Base-by-base conservation (phyloP, 2,797 vertebrate genomes). In the Cynopterus sphinx region DNA sequence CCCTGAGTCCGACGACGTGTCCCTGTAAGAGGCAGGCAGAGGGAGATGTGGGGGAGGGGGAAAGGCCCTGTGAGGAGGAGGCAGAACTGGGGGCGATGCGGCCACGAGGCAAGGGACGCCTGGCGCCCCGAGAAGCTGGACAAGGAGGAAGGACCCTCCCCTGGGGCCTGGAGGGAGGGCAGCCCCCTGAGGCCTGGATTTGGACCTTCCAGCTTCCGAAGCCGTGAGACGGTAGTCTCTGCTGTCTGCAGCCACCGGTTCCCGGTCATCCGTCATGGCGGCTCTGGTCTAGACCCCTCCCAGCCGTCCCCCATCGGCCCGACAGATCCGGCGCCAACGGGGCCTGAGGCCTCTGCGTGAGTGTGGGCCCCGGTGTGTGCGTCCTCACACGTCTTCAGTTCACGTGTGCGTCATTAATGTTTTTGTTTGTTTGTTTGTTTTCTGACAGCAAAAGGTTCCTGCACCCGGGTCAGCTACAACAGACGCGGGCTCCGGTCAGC, bases 41-140 rank as follows among this genome's bases (percentile, higher is more conserved):
- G 63, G 49, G 65, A 57, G 10, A 46, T 22, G 31, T 28, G 36
- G 31, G 17, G 49, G 5, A 41, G 33, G 33, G 9, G 49, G 5
- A 70, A 53, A 15, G 49, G 75, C 39, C 31, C 2, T 0, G 15
- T 28, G 39, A 46, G 6, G 22, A 22, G 0, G 33, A 21, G 39
- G 61, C 39, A 36, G 31, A 43, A 41, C 17, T 16, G 4, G 41
- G 31, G 26, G n/a, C 13, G 70, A 49, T 5, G 17, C 4, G 6
- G 41, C 68, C 49, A 55, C 7, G 22, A 15, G 41, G 28, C 16
- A 1, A 9, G 7, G 39, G 11, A 11, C 9, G 0, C 26, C 1
- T 26, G 46, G 36, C 21, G 61, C 36, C 49, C 1, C 46, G 36
- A 19, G 63, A 5, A n/a, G 1, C 36, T 2, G 5, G 31, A 15